These are phyloP conservation scores for Andrena camellia DNA, from an alignment of 2,888 invertebrate genomes.

Conservation along the genomic window DNA sequence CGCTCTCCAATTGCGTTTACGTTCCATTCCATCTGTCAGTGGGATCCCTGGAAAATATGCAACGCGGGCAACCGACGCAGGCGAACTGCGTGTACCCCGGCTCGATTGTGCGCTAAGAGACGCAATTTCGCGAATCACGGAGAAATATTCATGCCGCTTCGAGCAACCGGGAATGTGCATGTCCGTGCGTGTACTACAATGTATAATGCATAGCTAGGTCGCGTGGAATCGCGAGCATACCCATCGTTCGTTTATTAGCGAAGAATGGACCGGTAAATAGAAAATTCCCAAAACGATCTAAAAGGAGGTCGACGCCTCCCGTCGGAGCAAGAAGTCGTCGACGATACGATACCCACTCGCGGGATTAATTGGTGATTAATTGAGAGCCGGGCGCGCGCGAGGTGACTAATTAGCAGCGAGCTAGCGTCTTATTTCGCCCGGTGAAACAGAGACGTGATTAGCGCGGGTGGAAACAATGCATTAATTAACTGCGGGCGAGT, in stretches of 20 bases:
- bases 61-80: background rate
- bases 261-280: background rate
- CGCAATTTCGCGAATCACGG: background rate
- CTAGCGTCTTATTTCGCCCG: constrained; percentile 16
- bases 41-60: background rate
- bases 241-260: background rate
- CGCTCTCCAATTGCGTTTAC: no score
- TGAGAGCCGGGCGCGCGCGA: no score
- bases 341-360: no score
- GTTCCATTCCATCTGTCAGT: background rate
- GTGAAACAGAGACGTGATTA: constrained; percentile 27
- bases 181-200: no score
- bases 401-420: constrained; percentile 23
- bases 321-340: background rate
- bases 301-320: background rate
- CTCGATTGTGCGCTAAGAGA: background rate
- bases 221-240: background rate
- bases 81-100: background rate
- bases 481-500: constrained; percentile 26
- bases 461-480: constrained; percentile 14
- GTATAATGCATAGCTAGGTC: background rate
- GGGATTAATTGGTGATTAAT: constrained; percentile 12
- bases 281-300: background rate
- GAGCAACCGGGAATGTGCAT: no score
- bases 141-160: background rate